Percentiles rank a stretch among this genome's conserved stretches.
These are phyloP conservation scores for Podarcis siculus DNA, from an alignment of 2,797 vertebrate genomes.

Conservation along the genomic window DNA sequence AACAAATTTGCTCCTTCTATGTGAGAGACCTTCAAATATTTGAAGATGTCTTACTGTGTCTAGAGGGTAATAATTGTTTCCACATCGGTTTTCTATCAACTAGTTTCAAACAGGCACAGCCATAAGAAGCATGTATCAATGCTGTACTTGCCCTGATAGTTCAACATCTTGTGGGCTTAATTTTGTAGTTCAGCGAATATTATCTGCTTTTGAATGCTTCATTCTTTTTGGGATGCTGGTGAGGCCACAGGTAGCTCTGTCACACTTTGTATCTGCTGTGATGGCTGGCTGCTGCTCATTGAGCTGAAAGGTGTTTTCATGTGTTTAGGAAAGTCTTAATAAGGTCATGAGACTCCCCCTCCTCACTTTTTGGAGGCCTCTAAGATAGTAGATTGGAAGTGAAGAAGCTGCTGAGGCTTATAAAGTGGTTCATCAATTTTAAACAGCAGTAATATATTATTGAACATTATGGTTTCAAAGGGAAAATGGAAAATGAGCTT, in stretches of 20 bases:
- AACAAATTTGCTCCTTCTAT: too few species aligned
- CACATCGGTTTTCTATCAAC: not conserved
- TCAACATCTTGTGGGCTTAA: not conserved
- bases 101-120: not conserved
- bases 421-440: constrained; percentile 41
- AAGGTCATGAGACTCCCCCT: not conserved
- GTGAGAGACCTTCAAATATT: too few species aligned
- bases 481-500: constrained; percentile 28
- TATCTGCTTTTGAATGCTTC: not conserved
- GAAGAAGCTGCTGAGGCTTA: constrained; percentile 1
- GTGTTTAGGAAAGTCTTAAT: not conserved
- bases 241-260: not conserved
- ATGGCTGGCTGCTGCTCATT: not conserved
- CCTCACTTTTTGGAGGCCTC: not conserved
- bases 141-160: not conserved
- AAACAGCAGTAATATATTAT: constrained; percentile 42
- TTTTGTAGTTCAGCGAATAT: constrained; percentile 1
- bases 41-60: too few species aligned
- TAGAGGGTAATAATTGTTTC: not conserved
- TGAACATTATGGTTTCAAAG: constrained; percentile 32
- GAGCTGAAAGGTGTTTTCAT: not conserved
- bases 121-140: not conserved
- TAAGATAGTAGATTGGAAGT: not conserved
- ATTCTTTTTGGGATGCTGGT: not conserved
- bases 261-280: not conserved